These are phyloP conservation scores for Dasyprocta punctata DNA, from an alignment of 2,113 vertebrate species.

Conservation along the genomic window DNA sequence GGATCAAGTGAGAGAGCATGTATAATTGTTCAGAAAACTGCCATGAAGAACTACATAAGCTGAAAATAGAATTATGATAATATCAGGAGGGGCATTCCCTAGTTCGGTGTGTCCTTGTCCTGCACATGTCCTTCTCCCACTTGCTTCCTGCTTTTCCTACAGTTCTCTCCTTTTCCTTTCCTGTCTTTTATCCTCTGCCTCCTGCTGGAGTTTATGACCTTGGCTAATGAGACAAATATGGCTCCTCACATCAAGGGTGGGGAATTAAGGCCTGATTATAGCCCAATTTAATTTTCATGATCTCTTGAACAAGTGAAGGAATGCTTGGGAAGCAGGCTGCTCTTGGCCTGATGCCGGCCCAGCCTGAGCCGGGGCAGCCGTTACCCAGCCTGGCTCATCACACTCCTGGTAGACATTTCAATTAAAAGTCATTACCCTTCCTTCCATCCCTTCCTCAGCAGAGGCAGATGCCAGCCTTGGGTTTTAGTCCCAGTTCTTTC, in stretches of 20 bases:
- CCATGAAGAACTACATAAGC: not conserved
- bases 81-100: not conserved
- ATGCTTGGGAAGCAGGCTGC: constrained; percentile 77
- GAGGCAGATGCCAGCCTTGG: constrained; percentile 51
- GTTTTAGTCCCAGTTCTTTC: constrained; percentile 66
- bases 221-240: constrained; percentile 83
- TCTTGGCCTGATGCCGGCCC: constrained; percentile 79
- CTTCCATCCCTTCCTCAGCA: constrained; percentile 58
- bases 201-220: constrained; percentile 84
- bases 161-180: not conserved
- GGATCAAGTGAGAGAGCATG: not conserved
- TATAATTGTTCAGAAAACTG: not conserved
- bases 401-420: constrained; percentile 83
- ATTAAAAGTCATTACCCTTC: constrained; percentile 78
- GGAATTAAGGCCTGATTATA: constrained; percentile 82
- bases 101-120: not conserved
- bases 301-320: constrained; percentile 84
- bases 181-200: constrained; percentile 60
- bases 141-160: not conserved
- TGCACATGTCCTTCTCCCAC: not conserved
- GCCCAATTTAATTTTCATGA: constrained; percentile 84
- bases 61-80: not conserved
- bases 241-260: constrained; percentile 82
- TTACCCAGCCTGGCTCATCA: constrained; percentile 72
- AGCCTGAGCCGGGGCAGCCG: constrained; percentile 67